phyloP scores from a whole-genome alignment of 2,888 invertebrate species.

The Drosophila yooni region DNA sequence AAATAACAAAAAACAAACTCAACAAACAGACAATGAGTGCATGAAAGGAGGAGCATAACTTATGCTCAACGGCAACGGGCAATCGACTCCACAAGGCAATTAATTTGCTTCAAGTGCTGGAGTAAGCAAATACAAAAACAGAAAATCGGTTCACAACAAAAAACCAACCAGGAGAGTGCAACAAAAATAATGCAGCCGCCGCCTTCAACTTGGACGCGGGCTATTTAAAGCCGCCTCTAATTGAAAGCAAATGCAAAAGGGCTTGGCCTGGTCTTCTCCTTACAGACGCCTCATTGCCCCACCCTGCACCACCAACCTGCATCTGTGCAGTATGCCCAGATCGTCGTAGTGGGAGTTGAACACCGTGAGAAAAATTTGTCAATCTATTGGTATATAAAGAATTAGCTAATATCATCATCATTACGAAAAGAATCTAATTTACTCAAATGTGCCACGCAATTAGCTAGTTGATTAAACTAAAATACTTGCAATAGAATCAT shows the following conservation, averaged over 20 bases:
- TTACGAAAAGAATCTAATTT: background rate
- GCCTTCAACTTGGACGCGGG: conserved; percentile 8
- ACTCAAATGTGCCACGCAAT: background rate
- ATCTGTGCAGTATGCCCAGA: conserved; percentile 1
- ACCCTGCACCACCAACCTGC: conserved; percentile 31
- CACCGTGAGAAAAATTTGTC: background rate
- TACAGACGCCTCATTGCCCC: conserved; percentile 26
- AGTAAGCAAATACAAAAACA: conserved; percentile 6
- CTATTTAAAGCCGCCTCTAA: conserved; percentile 49
- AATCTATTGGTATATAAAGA: background rate
- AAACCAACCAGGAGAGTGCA: conserved; percentile 52
- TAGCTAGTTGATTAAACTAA: background rate
- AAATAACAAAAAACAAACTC: background rate
- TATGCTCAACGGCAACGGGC: conserved; percentile 51
- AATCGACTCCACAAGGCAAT: conserved; percentile 60
- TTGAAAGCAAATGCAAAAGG: conserved; percentile 56
- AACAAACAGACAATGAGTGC: conserved; percentile 7
- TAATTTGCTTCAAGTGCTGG: conserved; percentile 59
- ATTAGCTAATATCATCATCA: background rate
- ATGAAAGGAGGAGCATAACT: conserved; percentile 53
- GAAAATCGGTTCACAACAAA: conserved; percentile 13
- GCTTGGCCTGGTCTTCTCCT: conserved; percentile 21
- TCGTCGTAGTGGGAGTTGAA: conserved; percentile 9
- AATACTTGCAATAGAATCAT: background rate
- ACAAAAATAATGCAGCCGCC: conserved; percentile 51